phyloP scores from a whole-genome alignment of 2,888 invertebrate genomes.

The Acholoe squamosa region DNA sequence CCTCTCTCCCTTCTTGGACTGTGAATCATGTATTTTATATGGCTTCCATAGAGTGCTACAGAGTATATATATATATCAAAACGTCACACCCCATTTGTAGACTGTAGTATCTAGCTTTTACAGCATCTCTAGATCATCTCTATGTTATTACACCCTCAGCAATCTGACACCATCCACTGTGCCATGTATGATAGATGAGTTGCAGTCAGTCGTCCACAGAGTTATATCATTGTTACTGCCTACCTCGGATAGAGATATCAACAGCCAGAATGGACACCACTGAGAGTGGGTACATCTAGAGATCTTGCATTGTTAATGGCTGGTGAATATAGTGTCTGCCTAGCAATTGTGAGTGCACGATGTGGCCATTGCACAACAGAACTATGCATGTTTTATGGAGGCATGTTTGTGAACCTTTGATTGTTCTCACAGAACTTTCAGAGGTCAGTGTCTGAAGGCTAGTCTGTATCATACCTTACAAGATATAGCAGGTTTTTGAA shows the following conservation, averaged over 20 bases:
- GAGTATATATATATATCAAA: background rate
- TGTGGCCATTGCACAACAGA: too few species aligned
- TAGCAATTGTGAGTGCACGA: too few species aligned
- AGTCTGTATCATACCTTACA: too few species aligned
- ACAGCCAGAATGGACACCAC: background rate
- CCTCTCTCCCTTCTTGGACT: too few species aligned
- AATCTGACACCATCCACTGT: background rate
- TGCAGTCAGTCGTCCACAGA: background rate
- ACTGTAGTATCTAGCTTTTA: background rate
- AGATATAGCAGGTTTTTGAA: too few species aligned
- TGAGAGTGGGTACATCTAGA: background rate
- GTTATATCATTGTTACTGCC: background rate
- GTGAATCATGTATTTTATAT: background rate
- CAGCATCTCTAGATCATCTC: too few species aligned
- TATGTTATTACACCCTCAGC: background rate
- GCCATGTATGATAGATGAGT: constrained; percentile 10
- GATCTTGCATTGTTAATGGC: background rate
- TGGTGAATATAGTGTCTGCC: too few species aligned
- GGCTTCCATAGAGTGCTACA: background rate
- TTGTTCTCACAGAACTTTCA: too few species aligned
- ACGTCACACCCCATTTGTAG: background rate
- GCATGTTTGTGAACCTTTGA: too few species aligned
- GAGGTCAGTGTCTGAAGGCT: too few species aligned
- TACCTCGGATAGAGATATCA: background rate
- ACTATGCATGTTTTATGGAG: too few species aligned